A percentile compares a stretch with the other conserved stretches of the same genome.
phyloP scores from a whole-genome alignment of 2,797 vertebrate genomes.

The Eleutherodactylus coqui region DNA sequence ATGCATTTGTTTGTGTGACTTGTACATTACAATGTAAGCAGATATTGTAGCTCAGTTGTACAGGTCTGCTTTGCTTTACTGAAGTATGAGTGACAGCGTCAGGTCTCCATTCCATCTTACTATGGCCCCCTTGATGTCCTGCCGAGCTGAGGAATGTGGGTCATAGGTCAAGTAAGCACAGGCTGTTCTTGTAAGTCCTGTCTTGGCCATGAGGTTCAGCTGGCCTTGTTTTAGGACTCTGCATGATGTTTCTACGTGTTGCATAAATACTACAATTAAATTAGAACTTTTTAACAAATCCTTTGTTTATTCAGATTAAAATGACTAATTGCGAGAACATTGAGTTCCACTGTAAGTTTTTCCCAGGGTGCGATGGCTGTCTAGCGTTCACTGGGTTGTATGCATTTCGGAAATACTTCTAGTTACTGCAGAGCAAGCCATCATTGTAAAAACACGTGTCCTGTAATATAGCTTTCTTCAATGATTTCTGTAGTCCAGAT shows the following conservation, averaged over 20 bases:
- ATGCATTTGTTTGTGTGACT: constrained; percentile 28
- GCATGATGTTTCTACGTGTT: background rate
- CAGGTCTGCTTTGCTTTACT: background rate
- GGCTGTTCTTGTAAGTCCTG: constrained; percentile 55
- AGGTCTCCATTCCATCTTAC: constrained; percentile 33
- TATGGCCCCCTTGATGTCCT: constrained; percentile 42
- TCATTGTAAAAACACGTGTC: too few species aligned
- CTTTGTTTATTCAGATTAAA: background rate
- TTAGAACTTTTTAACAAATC: background rate
- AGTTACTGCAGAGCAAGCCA: background rate
- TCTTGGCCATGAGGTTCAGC: constrained; percentile 29
- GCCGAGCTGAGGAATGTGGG: constrained; percentile 48
- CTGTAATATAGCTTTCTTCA: background rate
- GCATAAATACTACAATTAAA: background rate
- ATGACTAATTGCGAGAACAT: constrained; percentile 15
- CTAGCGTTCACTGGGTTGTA: background rate
- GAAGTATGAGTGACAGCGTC: constrained; percentile 59
- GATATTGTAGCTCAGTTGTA: background rate
- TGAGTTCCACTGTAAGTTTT: background rate
- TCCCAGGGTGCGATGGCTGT: background rate
- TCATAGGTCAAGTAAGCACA: constrained; percentile 58
- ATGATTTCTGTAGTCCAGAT: too few species aligned
- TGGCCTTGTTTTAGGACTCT: constrained; percentile 46
- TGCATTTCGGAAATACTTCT: background rate
- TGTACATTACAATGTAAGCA: background rate